Conservation (phyloP, 2,113 vertebrate species). For the Pseudopipra pipra region DNA sequence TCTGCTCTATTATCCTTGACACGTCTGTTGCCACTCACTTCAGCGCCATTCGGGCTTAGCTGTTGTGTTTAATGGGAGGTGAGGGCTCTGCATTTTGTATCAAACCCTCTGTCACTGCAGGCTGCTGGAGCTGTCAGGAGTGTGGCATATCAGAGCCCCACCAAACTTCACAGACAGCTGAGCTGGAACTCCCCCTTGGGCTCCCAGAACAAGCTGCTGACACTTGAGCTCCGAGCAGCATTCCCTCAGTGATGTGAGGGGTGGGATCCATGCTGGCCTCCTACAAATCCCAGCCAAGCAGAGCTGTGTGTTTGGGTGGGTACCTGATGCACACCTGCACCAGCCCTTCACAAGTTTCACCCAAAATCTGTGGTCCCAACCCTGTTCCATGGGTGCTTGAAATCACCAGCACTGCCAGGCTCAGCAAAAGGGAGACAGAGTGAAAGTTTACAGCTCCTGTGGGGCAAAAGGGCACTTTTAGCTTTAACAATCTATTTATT, state of each 20-base stretch:
- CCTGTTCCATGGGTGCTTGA: rapidly evolving
- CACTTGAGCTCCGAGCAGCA: background rate
- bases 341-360: background rate
- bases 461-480: background rate
- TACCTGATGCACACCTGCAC: background rate
- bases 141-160: background rate
- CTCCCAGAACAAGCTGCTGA: slow-evolving; percentile 16
- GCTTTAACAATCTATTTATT: background rate
- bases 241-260: rapidly evolving
- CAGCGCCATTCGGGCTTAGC: background rate
- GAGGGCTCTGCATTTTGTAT: slow-evolving; percentile 55
- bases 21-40: slow-evolving; percentile 14
- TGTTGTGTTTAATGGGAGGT: slow-evolving; percentile 49
- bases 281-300: background rate
- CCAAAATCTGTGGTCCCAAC: background rate
- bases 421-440: background rate
- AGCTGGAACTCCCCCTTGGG: background rate
- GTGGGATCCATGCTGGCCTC: background rate
- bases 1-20: slow-evolving; percentile 47
- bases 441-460: background rate
- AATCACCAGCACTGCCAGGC: background rate
- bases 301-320: background rate
- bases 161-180: slow-evolving; percentile 40
- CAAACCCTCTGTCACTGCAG: slow-evolving; percentile 44
- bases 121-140: slow-evolving; percentile 56